A percentile compares a stretch with the other conserved stretches of the same genome.
These are phyloP conservation scores for Aspidapion aeneum DNA, from an alignment of 2,888 invertebrate species.

Conservation along the genomic window DNA sequence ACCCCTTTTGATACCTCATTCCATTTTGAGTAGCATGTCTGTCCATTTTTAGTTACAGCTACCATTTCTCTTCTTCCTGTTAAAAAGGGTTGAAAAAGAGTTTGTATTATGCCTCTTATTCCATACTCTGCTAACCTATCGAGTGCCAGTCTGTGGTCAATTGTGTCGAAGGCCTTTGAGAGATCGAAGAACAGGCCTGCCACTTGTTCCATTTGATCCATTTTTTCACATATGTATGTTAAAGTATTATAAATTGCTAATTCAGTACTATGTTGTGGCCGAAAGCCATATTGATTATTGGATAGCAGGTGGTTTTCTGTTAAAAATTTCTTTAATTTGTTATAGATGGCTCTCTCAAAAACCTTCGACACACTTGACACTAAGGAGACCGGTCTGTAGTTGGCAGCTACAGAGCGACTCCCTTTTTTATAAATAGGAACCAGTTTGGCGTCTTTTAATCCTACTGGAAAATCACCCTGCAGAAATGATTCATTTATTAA, in stretches of 20 bases:
- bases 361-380: not conserved
- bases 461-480: not conserved
- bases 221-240: not conserved
- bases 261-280: too few species aligned
- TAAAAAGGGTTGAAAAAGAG: not conserved
- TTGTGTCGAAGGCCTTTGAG: not conserved
- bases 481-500: too few species aligned
- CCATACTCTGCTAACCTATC: not conserved
- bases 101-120: not conserved
- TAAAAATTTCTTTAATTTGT: not conserved
- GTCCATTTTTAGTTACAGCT: not conserved
- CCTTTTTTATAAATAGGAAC: conserved; percentile 1
- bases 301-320: not conserved
- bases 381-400: not conserved
- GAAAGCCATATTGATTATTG: not conserved
- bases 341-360: conserved; percentile 1
- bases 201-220: not conserved
- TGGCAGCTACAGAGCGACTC: not conserved
- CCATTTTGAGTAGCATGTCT: not conserved
- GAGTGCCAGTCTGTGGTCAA: not conserved
- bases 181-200: not conserved
- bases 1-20: not conserved
- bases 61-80: not conserved
- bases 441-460: not conserved
- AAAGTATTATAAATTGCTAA: not conserved